Evolutionary conservation across 2,113 vertebrate genomes (phyloP), one percentile per base, ranked within the genome.

Genomic region (Delphinus delphis): DNA sequence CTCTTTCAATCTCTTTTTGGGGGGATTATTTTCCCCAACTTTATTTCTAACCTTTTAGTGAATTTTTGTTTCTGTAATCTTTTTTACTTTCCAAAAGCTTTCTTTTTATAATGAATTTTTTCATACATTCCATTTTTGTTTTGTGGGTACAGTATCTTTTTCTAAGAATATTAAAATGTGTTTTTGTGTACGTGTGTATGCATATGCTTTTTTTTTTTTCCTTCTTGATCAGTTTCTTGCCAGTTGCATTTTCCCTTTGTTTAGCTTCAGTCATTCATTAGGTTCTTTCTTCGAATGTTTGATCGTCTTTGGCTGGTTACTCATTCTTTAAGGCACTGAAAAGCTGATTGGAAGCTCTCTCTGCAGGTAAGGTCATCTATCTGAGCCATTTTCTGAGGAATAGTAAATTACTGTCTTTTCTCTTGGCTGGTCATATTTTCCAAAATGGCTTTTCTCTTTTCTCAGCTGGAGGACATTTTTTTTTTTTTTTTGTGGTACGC

Each of bases 181-280:
- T n/a, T 36, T 84, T n/a, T 26, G 20, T 58, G 17, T 38, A 33
- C 20, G 4, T 73, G 25, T 70, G 20, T 53, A 23, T 76, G 13
- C 20, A n/a, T 63, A 17, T 31, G 38, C n/a, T 84, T 60, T 53
- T 73, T 50, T 73, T 50, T 44, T 65, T 62, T 18, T 8, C 12
- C 26, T 38, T 88, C 23, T 14, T n/a, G 47, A 23, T 71, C 20
- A 13, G 1, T 96, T 84, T 93, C 50, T 92, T 96, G 25, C 25
- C 55, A 82, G 8, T 73, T 96, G 93, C 31, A 28, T 76, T 96
- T 86, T 83, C 77, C 81, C 33, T 89, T 68, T 87, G 21, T 65
- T 88, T 86, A 36, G 15, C 44, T 84, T 92, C 14, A 80, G 62
- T 88, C 65, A 92, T 92, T 88, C 33, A 7, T 70, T 93, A 65